Evolutionary conservation across 2,797 vertebrate genomes (phyloP), one percentile per base, ranked within the genome.

Genomic region (Poeciliopsis paucimaculata): DNA sequence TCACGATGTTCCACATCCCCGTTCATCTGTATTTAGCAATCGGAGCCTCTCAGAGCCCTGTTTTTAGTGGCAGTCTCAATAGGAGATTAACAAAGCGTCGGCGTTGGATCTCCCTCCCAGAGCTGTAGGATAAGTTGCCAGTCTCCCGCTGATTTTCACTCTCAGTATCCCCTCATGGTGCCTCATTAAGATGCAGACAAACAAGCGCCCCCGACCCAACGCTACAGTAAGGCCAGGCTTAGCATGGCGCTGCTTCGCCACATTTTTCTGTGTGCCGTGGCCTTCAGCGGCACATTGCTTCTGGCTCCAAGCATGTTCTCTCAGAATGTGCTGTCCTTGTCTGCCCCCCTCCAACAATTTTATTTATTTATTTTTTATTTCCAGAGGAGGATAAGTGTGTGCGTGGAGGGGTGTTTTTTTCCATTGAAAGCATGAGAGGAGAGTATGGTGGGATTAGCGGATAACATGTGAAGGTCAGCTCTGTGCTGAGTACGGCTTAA

Each of bases 141-240:
- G 75, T 39, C 85, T 87, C 91, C 92, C 9, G 87, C 93, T 93
- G 93, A 16, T 84, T 90, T 83, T 78, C 87, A 72, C 89, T 90
- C 90, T 93, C 92, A 90, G 86, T 86, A 74, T 92, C 91, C 77
- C 91, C 90, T 94, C 91, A 91, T 86, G 91, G 87, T 87, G 90
- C 92, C 93, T 96, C 93, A 93, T 95, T 95, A 95, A 91, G 90
- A 88, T 80, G 31, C 86, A 45, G 81, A 78, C 88, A 91, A 93
- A 94, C 90, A 90, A 90, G 87, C 84, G 46, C 89, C 87, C 89
- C 83, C 82, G 85, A 93, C 91, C 89, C 76, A 3, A 34, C 45
- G 47, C 81, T 75, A 70, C 88, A 75, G 86, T 72, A n/a, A 84
- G 82, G 83, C 87, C 82, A 68, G 74, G 79, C 82, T 83, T 70